Evolutionary conservation across 2,113 vertebrate species (phyloP), one percentile per base, ranked within the genome.

Genomic region (Octodon degus): DNA sequence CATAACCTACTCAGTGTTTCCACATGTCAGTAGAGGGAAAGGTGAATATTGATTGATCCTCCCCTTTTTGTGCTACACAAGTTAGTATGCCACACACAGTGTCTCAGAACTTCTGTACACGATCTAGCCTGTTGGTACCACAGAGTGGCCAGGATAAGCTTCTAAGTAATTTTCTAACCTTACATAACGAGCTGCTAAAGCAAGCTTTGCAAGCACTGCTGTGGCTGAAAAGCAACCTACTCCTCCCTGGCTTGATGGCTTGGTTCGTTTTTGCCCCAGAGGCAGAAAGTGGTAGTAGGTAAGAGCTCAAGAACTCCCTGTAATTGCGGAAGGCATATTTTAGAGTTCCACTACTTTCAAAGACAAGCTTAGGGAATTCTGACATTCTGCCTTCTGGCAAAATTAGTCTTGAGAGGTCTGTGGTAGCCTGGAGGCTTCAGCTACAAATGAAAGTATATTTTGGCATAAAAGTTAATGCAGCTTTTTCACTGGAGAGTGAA

Each of bases 301-400:
- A 85, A 91, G 63, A 92, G 91, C 16, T 50, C 30, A 84, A 53
- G 16, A 13, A 76, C 24, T 7, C 24, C 47, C n/a, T 30, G 1
- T 70, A 37, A 89, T 53, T 79, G 91, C n/a, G 47, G 80, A 94
- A 97, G 76, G 70, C 53, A 5, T 81, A 58, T 53, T 94, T 17
- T 90, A 84, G 34, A 55, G 53, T 72, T 86, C 81, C 89, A 63
- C 63, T 37, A 34, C 68, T 87, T 55, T 47, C n/a, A 27, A 83
- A 83, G 91, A 84, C 2, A 65, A 60, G 37, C 86, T 62, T 63
- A 14, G 30, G 55, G 43, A 58, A 74, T 77, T 89, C 77, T 90
- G 72, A 94, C 90, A 53, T 70, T 70, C 37, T 96, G 87, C 60
- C 83, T 96, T 81, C 87, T 74, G 91, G 90, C 70, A 90, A 94